These are phyloP conservation scores for Tonatia bakeri DNA, from an alignment of 2,113 vertebrate genomes.

Conservation along the genomic window DNA sequence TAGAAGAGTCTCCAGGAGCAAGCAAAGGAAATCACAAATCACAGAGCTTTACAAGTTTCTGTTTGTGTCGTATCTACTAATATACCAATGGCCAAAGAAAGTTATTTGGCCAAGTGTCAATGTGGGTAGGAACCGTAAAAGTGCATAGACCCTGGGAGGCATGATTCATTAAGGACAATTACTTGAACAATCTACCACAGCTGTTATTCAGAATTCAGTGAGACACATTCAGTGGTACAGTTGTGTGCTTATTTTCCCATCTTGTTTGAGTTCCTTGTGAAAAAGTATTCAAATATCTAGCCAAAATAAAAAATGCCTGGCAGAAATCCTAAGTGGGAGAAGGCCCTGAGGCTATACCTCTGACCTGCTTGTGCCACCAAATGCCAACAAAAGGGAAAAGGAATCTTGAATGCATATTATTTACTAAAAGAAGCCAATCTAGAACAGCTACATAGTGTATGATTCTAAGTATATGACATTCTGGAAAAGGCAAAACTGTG, in stretches of 20 bases:
- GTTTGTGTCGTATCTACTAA: constrained; percentile 45
- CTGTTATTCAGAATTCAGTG: constrained; percentile 47
- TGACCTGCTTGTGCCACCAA: constrained; percentile 32
- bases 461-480: background rate
- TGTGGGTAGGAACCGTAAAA: constrained; percentile 29
- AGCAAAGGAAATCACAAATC: background rate
- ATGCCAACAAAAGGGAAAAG: background rate
- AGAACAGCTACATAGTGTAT: background rate
- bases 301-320: constrained; percentile 8
- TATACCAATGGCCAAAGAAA: constrained; percentile 16
- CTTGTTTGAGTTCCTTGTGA: background rate
- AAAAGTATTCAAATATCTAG: constrained; percentile 43
- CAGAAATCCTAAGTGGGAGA: background rate
- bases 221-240: constrained; percentile 1
- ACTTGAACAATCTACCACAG: constrained; percentile 45
- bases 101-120: background rate
- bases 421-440: background rate
- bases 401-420: background rate
- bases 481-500: background rate
- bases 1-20: background rate
- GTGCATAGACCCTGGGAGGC: constrained; percentile 17
- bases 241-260: constrained; percentile 43
- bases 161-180: constrained; percentile 46
- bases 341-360: background rate
- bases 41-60: constrained; percentile 28